Evolutionary conservation across 2,113 vertebrate species (phyloP).

Genomic region (Jacana jacana): DNA sequence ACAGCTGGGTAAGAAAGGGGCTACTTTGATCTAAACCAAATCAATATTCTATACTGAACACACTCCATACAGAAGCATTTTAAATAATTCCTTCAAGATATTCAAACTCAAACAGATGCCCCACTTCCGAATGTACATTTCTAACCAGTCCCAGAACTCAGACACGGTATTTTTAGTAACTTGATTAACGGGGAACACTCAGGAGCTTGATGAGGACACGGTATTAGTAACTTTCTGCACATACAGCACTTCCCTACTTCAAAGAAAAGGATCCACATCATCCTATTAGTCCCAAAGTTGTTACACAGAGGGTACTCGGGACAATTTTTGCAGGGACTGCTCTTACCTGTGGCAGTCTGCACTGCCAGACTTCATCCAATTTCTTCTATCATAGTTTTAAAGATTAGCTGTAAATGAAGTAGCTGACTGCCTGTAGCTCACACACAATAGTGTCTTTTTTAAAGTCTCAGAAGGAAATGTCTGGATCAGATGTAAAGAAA

Average conservation of each 20-base stretch:
- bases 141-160: neutral
- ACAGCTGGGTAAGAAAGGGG: neutral
- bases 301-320: neutral
- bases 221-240: neutral
- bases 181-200: neutral
- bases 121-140: neutral
- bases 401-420: neutral
- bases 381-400: neutral
- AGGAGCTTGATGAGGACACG: neutral
- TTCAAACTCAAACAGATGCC: neutral
- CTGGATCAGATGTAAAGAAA: neutral
- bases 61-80: neutral
- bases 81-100: neutral
- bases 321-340: neutral
- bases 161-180: neutral
- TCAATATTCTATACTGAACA: neutral
- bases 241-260: neutral
- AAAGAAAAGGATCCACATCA: neutral
- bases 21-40: neutral
- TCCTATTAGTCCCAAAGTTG: neutral
- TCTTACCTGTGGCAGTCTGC: neutral
- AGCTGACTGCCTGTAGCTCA: neutral
- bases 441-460: neutral
- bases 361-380: neutral
- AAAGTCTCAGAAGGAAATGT: neutral